phyloP scores from a whole-genome alignment of 2,797 vertebrate genomes.

The Artibeus lituratus region DNA sequence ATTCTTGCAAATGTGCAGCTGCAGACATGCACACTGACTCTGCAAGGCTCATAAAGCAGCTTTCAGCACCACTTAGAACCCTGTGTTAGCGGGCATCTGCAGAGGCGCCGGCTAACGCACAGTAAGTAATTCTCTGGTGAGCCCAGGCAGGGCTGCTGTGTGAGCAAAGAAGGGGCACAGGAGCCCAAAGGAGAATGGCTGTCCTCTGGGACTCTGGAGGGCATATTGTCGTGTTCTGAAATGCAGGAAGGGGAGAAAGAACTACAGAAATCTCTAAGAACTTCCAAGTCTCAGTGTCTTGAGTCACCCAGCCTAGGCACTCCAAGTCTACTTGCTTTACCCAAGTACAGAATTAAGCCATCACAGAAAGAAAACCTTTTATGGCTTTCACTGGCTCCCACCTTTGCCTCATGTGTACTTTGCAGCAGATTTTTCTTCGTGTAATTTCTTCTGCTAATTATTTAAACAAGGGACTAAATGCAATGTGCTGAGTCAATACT shows the following conservation, averaged over 20 bases:
- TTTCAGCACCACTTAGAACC: conserved; percentile 35
- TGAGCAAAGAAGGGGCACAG: not conserved
- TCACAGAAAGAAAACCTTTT: not conserved
- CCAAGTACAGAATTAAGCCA: not conserved
- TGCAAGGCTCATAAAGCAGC: conserved; percentile 53
- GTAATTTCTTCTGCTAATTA: conserved; percentile 42
- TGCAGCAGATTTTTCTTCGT: not conserved
- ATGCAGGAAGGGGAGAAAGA: not conserved
- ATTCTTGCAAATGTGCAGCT: not conserved
- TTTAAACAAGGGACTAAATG: conserved; percentile 11
- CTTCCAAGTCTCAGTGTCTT: not conserved
- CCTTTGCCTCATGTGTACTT: not conserved
- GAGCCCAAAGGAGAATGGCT: not conserved
- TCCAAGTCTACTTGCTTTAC: not conserved
- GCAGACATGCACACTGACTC: not conserved
- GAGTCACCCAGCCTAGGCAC: rapidly evolving
- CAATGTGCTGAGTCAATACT: not conserved
- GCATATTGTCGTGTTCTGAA: not conserved
- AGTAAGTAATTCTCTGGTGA: conserved; percentile 49
- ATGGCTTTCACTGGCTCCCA: not conserved
- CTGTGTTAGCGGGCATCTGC: not conserved
- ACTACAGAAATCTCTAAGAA: not conserved
- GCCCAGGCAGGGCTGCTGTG: not conserved
- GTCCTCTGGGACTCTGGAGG: conserved; percentile 43
- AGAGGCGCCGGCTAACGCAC: not conserved